Evolutionary conservation across 2,888 invertebrate species (phyloP), one percentile per base, ranked within the genome.

Genomic region (Euphydryas editha): DNA sequence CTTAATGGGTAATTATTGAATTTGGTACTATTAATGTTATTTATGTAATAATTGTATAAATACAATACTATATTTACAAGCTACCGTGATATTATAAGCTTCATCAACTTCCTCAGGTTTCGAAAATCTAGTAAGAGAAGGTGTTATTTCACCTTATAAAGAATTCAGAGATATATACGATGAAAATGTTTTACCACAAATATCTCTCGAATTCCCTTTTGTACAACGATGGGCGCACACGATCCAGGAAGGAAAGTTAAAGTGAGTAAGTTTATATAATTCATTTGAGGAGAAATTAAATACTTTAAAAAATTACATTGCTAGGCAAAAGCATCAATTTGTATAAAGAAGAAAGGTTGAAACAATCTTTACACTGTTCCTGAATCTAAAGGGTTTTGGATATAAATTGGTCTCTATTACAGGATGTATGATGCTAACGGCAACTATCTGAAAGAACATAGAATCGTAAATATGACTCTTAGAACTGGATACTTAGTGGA

Each of bases 401-500:
- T 2, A 4, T 2, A 24, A 30, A 18, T 15, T 7, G 2, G 11
- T n/a, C 21, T 18, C 13, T 42, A 37, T 76, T 80, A 17, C 68
- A 84, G 84, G 61, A 72, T 81, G 68, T 78, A 80, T 47, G 80
- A 84, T 30, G 47, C 64, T 3, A 36, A 76, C 3, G 83, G 84
- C 0, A 68, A 72, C 18, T 78, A 76, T 54, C 39, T 81, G 0
- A 77, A 75, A 62, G 75, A 81, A 37, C 67, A 73, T 1, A 80
- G 78, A 6, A 24, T 81, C 0, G 75, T 78, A 0, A 81, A 84
- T 37, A 11, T 80, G 21, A 83, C 83, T 0, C 69, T 81, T 0
- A 74, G 79, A 60, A 80, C 79, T 0, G 84, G 81, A 0, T 86
- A 70, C 55, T 81, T 78, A 2, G 72, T 81, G 0, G 88, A 86